These are phyloP conservation scores for Noturus placidus DNA, from an alignment of 2,113 vertebrate genomes.

Conservation along the genomic window DNA sequence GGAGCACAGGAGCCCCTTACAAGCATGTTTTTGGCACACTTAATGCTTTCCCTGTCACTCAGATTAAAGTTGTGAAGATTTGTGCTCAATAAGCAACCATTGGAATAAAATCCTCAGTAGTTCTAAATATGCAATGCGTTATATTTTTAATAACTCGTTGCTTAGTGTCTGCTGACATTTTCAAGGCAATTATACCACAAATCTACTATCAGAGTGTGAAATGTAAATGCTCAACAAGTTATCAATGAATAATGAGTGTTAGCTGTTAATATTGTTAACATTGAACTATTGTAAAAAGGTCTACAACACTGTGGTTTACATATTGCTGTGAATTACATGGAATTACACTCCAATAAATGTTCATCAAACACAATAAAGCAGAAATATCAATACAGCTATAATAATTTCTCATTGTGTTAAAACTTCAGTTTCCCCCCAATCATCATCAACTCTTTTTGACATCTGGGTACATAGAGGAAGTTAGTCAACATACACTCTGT, in stretches of 20 bases:
- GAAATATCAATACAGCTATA: background rate
- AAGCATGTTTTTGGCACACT: constrained; percentile 44
- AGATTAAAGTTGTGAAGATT: constrained; percentile 34
- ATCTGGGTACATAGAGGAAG: background rate
- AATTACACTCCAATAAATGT: background rate
- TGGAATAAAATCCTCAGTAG: constrained; percentile 25
- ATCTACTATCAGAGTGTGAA: background rate
- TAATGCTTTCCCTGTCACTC: constrained; percentile 42
- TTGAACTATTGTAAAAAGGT: background rate
- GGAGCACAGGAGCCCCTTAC: constrained; percentile 47
- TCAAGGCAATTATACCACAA: constrained; percentile 2
- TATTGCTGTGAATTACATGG: background rate
- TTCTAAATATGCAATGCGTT: constrained; percentile 11
- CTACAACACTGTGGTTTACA: background rate
- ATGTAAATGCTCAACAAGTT: background rate
- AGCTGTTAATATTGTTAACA: constrained; percentile 12
- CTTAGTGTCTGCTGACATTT: constrained; percentile 23
- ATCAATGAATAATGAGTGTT: constrained; percentile 27
- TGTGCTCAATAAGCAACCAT: constrained; percentile 31
- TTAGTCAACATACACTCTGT: background rate
- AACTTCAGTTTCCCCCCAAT: background rate
- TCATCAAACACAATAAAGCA: background rate
- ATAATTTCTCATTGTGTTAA: background rate
- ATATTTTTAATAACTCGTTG: background rate
- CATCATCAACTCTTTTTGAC: background rate